Evolutionary conservation across 1,140 invertebrate genomes (phyloP), one percentile per base, ranked within the genome.

Genomic region (Gryllus bimaculatus): DNA sequence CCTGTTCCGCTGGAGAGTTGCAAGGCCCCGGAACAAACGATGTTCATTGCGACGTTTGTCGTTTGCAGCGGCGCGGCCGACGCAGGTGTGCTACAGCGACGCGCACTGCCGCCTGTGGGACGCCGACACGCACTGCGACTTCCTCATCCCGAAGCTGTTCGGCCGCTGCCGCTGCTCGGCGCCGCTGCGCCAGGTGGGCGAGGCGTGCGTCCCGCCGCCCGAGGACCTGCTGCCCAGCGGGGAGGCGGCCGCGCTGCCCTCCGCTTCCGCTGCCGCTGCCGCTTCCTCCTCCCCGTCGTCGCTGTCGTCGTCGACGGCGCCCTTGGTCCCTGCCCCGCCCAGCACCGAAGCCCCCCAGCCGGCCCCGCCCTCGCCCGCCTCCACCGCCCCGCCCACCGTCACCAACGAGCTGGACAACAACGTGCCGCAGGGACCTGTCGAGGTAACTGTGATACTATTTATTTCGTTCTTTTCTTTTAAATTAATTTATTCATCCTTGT

Each of bases 51-150:
- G 0, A 0, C 18, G 54, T 66, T 47, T 13, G 8, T 81, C 81
- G 80, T 79, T 88, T 90, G 76, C 87, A 97, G 95, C 94, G 82
- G 93, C 95, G n/a, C 91, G 90, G 83, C 89, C 94, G 21, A 93
- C 93, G 75, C 91, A 95, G 80, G 92, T 95, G n/a, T 97, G 95
- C 84, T 95, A 96, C 85, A 95, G 93, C 83, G 93, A 96, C 83
- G 91, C 92, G 74, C 95, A 96, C 84, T 97, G 95, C 84, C 90
- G 90, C 78, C 88, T 96, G 80, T 94, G 92, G 88, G 93, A 94
- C 81, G 89, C 88, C 75, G 91, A 94, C 81, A 94, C 92, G 77
- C 92, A 94, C 82, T 97, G 95, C 80, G 94, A 96, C 84, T 96
- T 94, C 84, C 88, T 96, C 8, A 95, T 97, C 81, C 94, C 94